Conservation (phyloP, 2,113 vertebrate genomes). For the Atrichornis clamosus region DNA sequence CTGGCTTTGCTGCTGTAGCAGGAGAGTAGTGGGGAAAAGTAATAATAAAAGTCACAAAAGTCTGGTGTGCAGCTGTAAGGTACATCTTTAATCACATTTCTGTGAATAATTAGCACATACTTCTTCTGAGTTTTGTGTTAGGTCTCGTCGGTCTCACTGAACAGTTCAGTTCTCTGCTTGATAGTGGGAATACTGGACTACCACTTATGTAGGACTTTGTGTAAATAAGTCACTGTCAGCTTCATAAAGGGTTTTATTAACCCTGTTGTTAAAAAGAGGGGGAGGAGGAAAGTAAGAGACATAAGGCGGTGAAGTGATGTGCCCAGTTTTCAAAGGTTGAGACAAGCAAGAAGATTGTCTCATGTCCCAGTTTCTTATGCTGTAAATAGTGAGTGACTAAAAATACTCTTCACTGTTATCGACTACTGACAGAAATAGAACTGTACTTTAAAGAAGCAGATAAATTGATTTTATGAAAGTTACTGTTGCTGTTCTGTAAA, state of each 20-base stretch:
- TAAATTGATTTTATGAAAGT: background rate
- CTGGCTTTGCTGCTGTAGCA: background rate
- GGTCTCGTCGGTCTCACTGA: background rate
- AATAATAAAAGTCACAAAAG: background rate
- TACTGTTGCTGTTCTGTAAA: background rate
- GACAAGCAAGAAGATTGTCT: background rate
- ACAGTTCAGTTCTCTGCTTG: background rate
- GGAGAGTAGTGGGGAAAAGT: background rate
- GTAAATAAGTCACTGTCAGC: background rate
- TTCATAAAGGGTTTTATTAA: background rate
- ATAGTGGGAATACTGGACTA: background rate
- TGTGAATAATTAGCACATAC: background rate
- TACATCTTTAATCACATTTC: background rate
- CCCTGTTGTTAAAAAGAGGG: background rate
- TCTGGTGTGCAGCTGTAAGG: background rate
- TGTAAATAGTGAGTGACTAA: constrained; percentile 10
- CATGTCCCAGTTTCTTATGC: background rate
- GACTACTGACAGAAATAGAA: background rate
- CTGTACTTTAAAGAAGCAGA: background rate
- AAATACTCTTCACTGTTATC: background rate
- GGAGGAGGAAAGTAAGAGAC: background rate
- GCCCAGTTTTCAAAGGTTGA: background rate
- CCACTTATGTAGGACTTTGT: background rate
- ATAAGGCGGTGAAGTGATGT: background rate
- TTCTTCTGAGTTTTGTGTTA: background rate